Base-by-base conservation (phyloP, 1,140 invertebrate species). In the Drosophila bifasciata region DNA sequence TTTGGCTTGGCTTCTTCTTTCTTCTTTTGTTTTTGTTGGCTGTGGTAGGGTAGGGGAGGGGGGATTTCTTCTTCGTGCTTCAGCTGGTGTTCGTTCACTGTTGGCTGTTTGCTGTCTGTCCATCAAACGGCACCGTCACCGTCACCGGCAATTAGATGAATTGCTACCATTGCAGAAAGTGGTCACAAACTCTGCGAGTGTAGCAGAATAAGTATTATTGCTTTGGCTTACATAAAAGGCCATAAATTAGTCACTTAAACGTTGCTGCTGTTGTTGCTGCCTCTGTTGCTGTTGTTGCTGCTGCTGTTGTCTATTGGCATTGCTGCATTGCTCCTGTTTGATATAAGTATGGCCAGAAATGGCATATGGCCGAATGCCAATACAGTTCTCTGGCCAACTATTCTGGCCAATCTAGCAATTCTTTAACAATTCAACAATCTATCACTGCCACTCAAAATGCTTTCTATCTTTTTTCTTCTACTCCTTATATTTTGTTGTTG, bases 211-310 rank as follows among this genome's bases (percentile, higher is more conserved):
- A 73, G 59, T 74, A 74, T 76, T 76, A 76, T 76, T 76, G 73
- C 64, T 70, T 76, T 76, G 74, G 77, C 77, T 60, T 62, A 74
- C 81, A 86, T 88, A 86, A 86, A 86, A 88, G 81, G 81, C 83
- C 83, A 86, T 86, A 86, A 86, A 86, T 86, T 86, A 88, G 83
- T 88, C 81, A 86, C 77, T 86, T 81, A 88, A 88, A 62, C 66
- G 63, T 62, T 67, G 23, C 62, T 17, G 74, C 49, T 63, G 32
- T 3, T 36, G 11, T 4, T 36, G 32, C 5, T 36, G 32, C 32
- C 3, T 13, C 32, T 36, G 32, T 13, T 36, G 32, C 49, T 63
- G 32, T 3, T 36, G 11, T 4, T 36, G 32, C 5, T 36, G 32
- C 32, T 1, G 75, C 64, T 63, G n/a, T n/a, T n/a, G n/a, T n/a